Conservation (phyloP, 2,113 vertebrate species). For the Aphelocoma coerulescens region DNA sequence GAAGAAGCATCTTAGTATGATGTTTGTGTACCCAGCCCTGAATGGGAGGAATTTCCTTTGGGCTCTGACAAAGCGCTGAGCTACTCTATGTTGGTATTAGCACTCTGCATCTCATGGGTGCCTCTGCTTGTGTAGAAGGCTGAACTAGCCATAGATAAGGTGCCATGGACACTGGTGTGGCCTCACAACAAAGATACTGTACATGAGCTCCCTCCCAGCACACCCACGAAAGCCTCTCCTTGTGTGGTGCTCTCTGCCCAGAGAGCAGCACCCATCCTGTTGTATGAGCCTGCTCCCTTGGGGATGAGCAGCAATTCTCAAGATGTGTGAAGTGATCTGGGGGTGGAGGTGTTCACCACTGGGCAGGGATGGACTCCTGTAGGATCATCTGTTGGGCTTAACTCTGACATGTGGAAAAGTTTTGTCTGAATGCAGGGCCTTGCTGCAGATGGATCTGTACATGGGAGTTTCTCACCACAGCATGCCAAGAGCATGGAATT, state of each 20-base stretch:
- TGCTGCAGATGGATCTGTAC: not conserved
- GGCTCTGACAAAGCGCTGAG: not conserved
- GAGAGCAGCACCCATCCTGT: not conserved
- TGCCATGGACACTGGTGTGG: not conserved
- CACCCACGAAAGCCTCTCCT: not conserved
- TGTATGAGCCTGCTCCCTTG: accelerated
- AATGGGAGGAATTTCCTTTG: not conserved
- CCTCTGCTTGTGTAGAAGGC: not conserved
- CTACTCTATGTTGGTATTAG: not conserved
- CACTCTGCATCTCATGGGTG: not conserved
- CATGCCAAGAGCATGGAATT: not conserved
- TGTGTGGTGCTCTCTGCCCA: not conserved
- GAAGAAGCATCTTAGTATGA: not conserved
- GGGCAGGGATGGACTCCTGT: accelerated
- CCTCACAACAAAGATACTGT: not conserved
- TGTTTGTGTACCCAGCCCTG: not conserved
- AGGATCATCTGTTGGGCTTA: not conserved
- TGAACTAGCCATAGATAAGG: accelerated
- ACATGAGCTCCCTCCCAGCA: not conserved
- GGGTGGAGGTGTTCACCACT: not conserved
- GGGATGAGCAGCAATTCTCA: not conserved
- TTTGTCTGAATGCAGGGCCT: not conserved
- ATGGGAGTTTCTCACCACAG: not conserved
- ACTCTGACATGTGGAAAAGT: not conserved
- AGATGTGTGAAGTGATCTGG: accelerated